phyloP scores from a whole-genome alignment of 2,113 vertebrate species.

The Hypanus sabinus region DNA sequence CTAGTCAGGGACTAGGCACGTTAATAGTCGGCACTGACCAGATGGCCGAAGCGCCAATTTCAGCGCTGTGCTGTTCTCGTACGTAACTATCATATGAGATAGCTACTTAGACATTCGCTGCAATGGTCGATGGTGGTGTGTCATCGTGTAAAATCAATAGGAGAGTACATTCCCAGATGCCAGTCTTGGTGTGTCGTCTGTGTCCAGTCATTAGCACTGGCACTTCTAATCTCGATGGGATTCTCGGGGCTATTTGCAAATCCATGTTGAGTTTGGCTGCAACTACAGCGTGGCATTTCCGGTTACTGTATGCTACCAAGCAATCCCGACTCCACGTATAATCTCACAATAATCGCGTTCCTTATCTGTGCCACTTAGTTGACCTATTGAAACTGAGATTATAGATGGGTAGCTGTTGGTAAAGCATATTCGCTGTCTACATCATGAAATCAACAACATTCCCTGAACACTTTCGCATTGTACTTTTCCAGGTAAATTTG shows the following conservation, averaged over 20 bases:
- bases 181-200: background rate
- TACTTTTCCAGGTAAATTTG: background rate
- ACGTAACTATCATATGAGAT: no score
- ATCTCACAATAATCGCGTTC: background rate
- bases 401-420: background rate
- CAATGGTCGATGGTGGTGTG: background rate
- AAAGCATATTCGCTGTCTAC: background rate
- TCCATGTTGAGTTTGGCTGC: background rate
- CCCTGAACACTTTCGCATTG: background rate
- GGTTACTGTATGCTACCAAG: no score
- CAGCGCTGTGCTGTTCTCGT: no score
- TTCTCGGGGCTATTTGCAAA: background rate
- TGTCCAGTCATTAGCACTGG: background rate
- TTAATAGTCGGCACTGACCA: no score
- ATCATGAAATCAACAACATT: background rate
- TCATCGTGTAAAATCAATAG: background rate
- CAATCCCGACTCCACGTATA: background rate
- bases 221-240: background rate
- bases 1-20: no score
- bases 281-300: background rate
- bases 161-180: background rate
- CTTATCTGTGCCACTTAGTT: background rate
- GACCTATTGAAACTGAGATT: background rate
- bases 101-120: background rate
- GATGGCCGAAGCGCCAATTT: no score